Evolutionary conservation across 2,113 vertebrate species (phyloP).

Genomic region (Rutilus rutilus): DNA sequence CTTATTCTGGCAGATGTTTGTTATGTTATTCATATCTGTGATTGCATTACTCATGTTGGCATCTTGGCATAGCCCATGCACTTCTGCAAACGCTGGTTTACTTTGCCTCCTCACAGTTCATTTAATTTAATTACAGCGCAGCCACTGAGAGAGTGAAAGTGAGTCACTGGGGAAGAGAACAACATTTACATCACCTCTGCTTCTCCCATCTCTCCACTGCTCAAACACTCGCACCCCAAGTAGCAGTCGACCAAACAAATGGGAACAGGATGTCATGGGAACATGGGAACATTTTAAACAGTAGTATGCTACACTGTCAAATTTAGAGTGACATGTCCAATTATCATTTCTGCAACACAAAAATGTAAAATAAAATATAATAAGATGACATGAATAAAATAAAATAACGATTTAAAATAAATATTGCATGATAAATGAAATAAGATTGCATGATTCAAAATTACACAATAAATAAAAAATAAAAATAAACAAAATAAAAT

Average conservation of each 20-base stretch:
- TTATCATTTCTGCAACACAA: too few relatives aligned
- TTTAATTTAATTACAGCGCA: constrained; percentile 13
- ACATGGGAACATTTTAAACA: not conserved
- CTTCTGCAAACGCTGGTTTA: constrained; percentile 15
- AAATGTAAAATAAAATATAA: not conserved
- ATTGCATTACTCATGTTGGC: not conserved
- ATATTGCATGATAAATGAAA: not conserved
- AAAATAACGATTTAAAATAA: not conserved
- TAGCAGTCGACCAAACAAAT: not conserved
- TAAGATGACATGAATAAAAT: not conserved
- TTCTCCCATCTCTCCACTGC: not conserved
- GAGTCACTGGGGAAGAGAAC: not conserved
- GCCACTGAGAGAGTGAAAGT: not conserved
- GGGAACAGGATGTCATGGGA: not conserved
- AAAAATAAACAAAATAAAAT: not conserved
- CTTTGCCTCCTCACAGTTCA: constrained; percentile 24
- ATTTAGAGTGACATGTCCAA: not conserved
- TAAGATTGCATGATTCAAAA: not conserved
- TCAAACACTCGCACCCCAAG: not conserved
- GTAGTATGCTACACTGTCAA: not conserved
- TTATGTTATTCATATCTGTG: not conserved
- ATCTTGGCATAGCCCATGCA: not conserved
- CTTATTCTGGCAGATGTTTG: not conserved
- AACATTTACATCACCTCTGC: not conserved
- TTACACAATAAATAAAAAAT: too few relatives aligned